These are phyloP conservation scores for Collichthys lucidus DNA, from an alignment of 2,113 vertebrate species.

Conservation along the genomic window DNA sequence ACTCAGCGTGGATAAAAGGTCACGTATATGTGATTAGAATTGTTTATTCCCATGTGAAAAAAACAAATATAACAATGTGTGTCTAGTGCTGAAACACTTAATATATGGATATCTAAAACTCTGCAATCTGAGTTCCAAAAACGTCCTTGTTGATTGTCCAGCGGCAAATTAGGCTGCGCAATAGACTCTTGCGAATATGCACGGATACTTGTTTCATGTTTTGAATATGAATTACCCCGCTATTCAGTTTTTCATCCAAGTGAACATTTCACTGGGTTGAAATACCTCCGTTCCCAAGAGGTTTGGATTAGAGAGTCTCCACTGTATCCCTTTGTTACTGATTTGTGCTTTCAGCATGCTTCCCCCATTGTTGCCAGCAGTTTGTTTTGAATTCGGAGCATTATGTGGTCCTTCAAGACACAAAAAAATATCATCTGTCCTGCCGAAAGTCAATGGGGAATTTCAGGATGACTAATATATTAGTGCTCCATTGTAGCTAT, in stretches of 20 bases:
- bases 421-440: constrained; percentile 24
- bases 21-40: not conserved
- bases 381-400: constrained; percentile 62
- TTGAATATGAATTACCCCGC: constrained; percentile 64
- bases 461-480: constrained; percentile 55
- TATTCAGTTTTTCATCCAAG: constrained; percentile 53
- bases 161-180: constrained; percentile 46
- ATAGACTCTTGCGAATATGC: constrained; percentile 46
- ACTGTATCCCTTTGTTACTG: constrained; percentile 68
- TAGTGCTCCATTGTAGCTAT: constrained; percentile 3
- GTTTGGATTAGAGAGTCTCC: constrained; percentile 63
- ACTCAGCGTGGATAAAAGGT: not conserved
- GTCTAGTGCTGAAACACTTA: not conserved
- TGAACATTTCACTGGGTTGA: constrained; percentile 60
- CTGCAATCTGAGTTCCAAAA: constrained; percentile 19
- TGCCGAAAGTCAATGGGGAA: constrained; percentile 26
- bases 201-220: constrained; percentile 61
- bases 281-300: constrained; percentile 65
- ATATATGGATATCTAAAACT: not conserved
- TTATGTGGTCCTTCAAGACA: constrained; percentile 39
- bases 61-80: not conserved
- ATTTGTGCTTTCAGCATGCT: constrained; percentile 61
- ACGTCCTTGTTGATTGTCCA: constrained; percentile 18
- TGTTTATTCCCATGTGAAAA: not conserved
- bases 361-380: constrained; percentile 40